phyloP scores from a whole-genome alignment of 1,140 invertebrate genomes.

The Bombus confusus region DNA sequence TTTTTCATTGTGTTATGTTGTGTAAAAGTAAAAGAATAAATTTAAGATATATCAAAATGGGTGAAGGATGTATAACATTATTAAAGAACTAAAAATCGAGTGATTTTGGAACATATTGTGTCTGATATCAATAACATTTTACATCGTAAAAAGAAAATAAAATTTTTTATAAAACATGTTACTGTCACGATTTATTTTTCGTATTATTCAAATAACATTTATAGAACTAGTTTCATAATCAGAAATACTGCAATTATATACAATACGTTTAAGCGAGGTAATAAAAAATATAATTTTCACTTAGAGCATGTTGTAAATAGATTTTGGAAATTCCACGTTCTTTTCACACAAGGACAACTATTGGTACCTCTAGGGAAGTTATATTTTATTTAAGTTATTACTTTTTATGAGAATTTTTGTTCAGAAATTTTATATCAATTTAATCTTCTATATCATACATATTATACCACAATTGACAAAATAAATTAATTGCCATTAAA shows the following conservation, averaged over 20 bases:
- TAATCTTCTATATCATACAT: not conserved
- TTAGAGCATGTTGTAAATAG: constrained; percentile 37
- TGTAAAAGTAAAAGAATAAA: not conserved
- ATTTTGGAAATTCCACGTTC: constrained; percentile 20
- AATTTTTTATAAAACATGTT: constrained; percentile 8
- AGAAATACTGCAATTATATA: not conserved
- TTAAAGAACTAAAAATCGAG: not conserved
- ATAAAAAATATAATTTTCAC: constrained; percentile 14
- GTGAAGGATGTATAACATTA: not conserved
- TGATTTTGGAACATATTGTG: not conserved
- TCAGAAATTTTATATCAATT: not conserved
- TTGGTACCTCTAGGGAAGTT: constrained; percentile 45
- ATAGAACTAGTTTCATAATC: constrained; percentile 5
- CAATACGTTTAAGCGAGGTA: constrained; percentile 28
- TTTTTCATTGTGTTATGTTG: constrained; percentile 11
- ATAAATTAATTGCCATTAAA: constrained; percentile 1
- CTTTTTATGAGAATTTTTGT: not conserved
- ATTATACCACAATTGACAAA: constrained; percentile 8
- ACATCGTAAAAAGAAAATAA: not conserved
- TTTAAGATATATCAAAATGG: not conserved
- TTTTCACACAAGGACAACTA: constrained; percentile 10
- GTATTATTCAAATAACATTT: not conserved
- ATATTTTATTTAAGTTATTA: constrained; percentile 15
- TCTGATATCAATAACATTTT: not conserved
- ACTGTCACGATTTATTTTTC: not conserved